phyloP scores from a whole-genome alignment of 2,797 vertebrate species.

The Bucorvus abyssinicus region DNA sequence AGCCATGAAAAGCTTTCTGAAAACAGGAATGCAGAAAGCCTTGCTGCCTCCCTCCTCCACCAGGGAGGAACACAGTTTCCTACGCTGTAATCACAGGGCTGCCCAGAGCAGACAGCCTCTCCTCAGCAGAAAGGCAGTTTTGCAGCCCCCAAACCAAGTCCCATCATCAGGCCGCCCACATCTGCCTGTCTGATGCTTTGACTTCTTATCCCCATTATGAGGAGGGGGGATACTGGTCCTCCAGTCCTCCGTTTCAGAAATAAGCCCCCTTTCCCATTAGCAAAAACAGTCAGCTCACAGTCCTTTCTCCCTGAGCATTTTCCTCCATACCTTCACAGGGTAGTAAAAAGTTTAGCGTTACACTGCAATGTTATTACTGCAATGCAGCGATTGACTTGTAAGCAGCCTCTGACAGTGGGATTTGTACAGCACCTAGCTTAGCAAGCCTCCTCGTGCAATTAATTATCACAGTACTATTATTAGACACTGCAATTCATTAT shows the following conservation, averaged over 20 bases:
- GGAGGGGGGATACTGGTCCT: not conserved
- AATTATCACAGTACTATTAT: not conserved
- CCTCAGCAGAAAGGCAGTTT: not conserved
- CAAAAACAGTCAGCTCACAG: not conserved
- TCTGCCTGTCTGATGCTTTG: not conserved
- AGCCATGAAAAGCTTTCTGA: not conserved
- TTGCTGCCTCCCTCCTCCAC: not conserved
- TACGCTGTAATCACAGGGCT: fast-evolving
- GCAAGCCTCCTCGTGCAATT: not conserved
- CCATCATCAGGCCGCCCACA: not conserved
- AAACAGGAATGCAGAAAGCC: not conserved
- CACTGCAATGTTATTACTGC: constrained; percentile 24
- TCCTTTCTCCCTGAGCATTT: not conserved
- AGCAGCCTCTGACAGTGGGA: not conserved
- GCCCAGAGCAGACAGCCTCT: not conserved
- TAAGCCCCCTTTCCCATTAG: not conserved
- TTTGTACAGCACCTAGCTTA: not conserved
- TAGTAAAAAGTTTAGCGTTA: not conserved
- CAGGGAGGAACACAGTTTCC: not conserved
- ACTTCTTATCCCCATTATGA: not conserved
- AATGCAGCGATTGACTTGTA: not conserved
- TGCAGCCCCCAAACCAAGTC: not conserved
- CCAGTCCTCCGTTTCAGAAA: not conserved
- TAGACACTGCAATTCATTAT: not conserved
- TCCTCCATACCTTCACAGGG: not conserved